Percentiles rank a stretch among this genome's conserved stretches.
These are phyloP conservation scores for Hydra vulgaris DNA, from an alignment of 30 jellyfish, hydroid and myxozoan species.

Conservation along the genomic window DNA sequence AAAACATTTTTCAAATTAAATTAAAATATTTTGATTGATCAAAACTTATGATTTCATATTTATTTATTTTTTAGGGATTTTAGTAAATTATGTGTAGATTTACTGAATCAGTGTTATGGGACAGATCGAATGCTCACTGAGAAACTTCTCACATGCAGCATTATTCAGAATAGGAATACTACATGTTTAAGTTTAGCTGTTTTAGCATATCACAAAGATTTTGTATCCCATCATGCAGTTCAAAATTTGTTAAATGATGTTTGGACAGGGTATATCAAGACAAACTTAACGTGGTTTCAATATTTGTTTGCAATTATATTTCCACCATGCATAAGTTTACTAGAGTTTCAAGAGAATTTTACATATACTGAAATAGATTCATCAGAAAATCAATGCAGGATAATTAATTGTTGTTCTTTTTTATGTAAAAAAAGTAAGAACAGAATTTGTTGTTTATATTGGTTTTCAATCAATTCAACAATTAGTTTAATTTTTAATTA, in stretches of 20 bases:
- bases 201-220: conserved; percentile 37
- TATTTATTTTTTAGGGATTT: conserved; percentile 30
- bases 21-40: too few species aligned
- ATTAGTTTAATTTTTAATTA: too few species aligned
- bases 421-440: neutral
- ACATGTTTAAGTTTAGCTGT: conserved; percentile 72
- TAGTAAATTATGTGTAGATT: conserved; percentile 36
- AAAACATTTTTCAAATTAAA: neutral
- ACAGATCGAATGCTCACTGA: conserved; percentile 38
- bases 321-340: conserved; percentile 17
- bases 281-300: neutral
- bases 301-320: conserved; percentile 5
- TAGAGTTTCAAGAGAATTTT: neutral
- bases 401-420: neutral
- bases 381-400: neutral
- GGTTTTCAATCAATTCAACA: too few species aligned
- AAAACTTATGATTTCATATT: neutral
- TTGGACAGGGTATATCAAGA: conserved; percentile 55
- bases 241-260: conserved; percentile 66
- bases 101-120: conserved; percentile 56
- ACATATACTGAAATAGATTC: neutral
- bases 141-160: conserved; percentile 48
- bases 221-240: conserved; percentile 73
- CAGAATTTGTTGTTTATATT: too few species aligned
- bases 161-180: conserved; percentile 35